phyloP scores from a whole-genome alignment of 2,888 invertebrate genomes.

The Brachyopa scutellaris region DNA sequence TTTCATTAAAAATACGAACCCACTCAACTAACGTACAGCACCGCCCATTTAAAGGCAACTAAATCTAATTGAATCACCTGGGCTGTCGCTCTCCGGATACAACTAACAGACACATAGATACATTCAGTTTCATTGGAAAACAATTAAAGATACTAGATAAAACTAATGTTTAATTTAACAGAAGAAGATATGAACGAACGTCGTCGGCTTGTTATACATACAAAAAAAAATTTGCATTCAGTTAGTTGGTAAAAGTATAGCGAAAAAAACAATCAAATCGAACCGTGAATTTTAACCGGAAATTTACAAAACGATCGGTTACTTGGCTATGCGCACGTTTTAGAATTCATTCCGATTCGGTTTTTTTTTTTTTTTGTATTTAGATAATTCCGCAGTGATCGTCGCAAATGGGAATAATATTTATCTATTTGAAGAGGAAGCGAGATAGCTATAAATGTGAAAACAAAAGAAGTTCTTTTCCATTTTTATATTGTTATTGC shows the following conservation, averaged over 20 bases:
- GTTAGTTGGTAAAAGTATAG: neutral
- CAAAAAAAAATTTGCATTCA: too few relatives aligned
- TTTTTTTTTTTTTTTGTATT: conserved; percentile 6
- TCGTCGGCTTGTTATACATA: neutral
- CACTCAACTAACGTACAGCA: neutral
- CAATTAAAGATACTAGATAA: neutral
- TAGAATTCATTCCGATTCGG: neutral
- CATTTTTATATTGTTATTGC: conserved; percentile 43
- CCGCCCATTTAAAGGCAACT: conserved; percentile 5
- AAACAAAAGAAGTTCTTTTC: conserved; percentile 18
- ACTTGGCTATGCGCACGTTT: conserved; percentile 16
- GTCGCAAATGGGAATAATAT: conserved; percentile 17
- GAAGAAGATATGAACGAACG: too few relatives aligned
- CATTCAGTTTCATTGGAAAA: neutral
- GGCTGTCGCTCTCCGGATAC: neutral
- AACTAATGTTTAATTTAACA: neutral
- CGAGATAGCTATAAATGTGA: neutral
- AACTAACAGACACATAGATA: neutral
- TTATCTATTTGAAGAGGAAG: conserved; percentile 31
- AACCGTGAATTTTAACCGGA: conserved; percentile 22
- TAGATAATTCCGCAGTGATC: neutral
- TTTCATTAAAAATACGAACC: conserved; percentile 15
- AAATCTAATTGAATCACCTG: neutral
- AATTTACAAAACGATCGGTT: conserved; percentile 25
- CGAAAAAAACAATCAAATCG: neutral